phyloP scores from a whole-genome alignment of 2,113 vertebrate genomes.

The Cinclus mexicanus region DNA sequence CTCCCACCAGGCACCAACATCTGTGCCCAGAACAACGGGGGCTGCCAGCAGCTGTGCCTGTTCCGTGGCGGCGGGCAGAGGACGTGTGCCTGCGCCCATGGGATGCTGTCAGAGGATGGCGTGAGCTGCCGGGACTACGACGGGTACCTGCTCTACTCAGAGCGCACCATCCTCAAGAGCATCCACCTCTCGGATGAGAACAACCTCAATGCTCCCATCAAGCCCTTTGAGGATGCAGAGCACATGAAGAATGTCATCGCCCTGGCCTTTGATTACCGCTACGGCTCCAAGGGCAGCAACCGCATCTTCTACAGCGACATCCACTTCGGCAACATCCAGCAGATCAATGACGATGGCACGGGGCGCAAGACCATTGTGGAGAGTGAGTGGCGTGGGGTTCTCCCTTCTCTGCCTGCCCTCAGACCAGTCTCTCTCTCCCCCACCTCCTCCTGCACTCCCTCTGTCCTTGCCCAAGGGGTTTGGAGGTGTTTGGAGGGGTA shows the following conservation, averaged over 20 bases:
- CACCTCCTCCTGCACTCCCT: not conserved
- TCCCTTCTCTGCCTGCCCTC: accelerated
- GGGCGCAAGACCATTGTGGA: slow-evolving; percentile 91
- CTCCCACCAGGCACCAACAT: slow-evolving; percentile 86
- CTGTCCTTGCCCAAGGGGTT: not conserved
- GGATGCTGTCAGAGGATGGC: slow-evolving; percentile 90
- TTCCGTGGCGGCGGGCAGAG: slow-evolving; percentile 80
- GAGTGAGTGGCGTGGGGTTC: slow-evolving; percentile 76
- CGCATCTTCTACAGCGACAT: slow-evolving; percentile 98
- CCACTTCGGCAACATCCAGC: slow-evolving; percentile 98
- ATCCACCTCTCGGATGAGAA: slow-evolving; percentile 95
- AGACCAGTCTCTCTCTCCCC: accelerated
- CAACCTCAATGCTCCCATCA: slow-evolving; percentile 93
- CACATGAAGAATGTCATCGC: slow-evolving; percentile 99
- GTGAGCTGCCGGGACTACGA: slow-evolving; percentile 91
- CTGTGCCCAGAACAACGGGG: slow-evolving; percentile 89
- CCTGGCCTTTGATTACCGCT: slow-evolving; percentile 90
- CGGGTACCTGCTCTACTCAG: slow-evolving; percentile 94
- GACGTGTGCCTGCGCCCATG: slow-evolving; percentile 93
- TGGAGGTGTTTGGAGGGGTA: not conserved
- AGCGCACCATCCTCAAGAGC: slow-evolving; percentile 96
- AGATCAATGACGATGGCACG: slow-evolving; percentile 90
- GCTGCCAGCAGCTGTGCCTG: slow-evolving; percentile 94
- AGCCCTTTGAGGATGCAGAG: slow-evolving; percentile 94
- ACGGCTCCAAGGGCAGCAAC: slow-evolving; percentile 84